Conservation (phyloP, 2,888 invertebrate species). For the Tetragonisca angustula region DNA sequence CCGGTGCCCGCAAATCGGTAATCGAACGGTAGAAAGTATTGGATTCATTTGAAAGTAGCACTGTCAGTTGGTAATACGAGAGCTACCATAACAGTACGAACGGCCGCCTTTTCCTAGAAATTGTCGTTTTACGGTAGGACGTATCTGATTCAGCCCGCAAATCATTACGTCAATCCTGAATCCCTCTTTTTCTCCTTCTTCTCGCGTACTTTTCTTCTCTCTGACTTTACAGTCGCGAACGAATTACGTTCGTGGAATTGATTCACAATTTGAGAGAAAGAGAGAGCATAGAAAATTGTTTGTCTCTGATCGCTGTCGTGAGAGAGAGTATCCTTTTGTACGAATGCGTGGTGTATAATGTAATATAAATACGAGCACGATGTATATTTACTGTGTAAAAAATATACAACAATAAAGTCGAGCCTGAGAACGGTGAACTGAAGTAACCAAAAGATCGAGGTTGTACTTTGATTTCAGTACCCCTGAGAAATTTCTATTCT, state of each 20-base stretch:
- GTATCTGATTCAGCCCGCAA: constrained; percentile 38
- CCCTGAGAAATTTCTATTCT: background rate
- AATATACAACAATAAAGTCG: constrained; percentile 9
- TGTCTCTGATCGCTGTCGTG: background rate
- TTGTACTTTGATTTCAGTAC: background rate
- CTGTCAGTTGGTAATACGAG: constrained; percentile 43
- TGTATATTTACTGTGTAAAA: constrained; percentile 12
- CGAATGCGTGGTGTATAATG: background rate
- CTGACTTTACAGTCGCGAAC: background rate
- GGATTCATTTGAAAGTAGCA: constrained; percentile 59
- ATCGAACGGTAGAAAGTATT: constrained; percentile 62
- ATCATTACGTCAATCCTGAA: constrained; percentile 17
- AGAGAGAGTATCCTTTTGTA: background rate
- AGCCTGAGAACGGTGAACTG: background rate
- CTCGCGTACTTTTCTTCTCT: background rate
- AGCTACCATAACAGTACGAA: constrained; percentile 56
- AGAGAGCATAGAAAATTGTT: background rate
- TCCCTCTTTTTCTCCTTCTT: background rate
- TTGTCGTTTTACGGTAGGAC: constrained; percentile 32
- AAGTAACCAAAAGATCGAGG: background rate
- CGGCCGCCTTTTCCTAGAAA: constrained; percentile 52
- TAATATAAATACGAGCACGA: constrained; percentile 13
- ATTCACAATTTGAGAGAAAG: background rate
- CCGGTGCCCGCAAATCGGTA: constrained; percentile 38
- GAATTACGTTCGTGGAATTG: background rate